Evolutionary conservation across 2,888 invertebrate species (phyloP), one percentile per base, ranked within the genome.

Genomic region (Lochmaea capreae): DNA sequence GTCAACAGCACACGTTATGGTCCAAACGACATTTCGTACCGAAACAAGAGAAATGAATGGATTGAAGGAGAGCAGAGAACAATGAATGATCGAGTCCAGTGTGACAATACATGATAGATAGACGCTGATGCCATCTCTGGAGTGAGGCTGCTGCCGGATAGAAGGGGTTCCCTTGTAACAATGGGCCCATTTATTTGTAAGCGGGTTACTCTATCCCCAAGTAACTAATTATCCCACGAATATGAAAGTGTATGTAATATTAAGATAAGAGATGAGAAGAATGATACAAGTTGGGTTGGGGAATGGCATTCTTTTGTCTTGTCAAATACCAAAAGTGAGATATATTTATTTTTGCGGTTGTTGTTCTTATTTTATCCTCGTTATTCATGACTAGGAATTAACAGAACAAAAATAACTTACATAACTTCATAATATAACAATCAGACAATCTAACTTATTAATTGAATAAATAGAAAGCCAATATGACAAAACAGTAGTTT

Each of bases 91-190:
- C 83, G 85, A 83, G 82, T 81, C 79, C 82, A 81, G 84, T 84
- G 86, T 86, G 86, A 87, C 87, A 87, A 87, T 87, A 86, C 86
- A 86, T 86, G 87, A 87, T 87, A 86, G 86, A 87, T 87, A 83
- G 83, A 82, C 82, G 82, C 84, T 71, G 86, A 86, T 85, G 81
- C 79, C 83, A 86, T 86, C 86, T 85, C 83, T 78, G 80, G 80
- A 80, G 83, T 82, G 83, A 80, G 80, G 80, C 81, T 82, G 82
- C 84, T 84, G 83, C 83, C 81, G 82, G 80, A 79, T 74, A 78
- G 83, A 83, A 81, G 82, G 80, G 78, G 79, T 77, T 75, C 79
- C 76, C 72, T 80, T 69, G 61, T 68, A 85, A 87, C 87, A 87
- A 87, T 86, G 85, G 86, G 82, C 84, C 83, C 86, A 86, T 87